A percentile compares a stretch with the other conserved stretches of the same genome.
Conservation (phyloP, 2,797 vertebrate genomes). For the Streptopelia turtur region DNA sequence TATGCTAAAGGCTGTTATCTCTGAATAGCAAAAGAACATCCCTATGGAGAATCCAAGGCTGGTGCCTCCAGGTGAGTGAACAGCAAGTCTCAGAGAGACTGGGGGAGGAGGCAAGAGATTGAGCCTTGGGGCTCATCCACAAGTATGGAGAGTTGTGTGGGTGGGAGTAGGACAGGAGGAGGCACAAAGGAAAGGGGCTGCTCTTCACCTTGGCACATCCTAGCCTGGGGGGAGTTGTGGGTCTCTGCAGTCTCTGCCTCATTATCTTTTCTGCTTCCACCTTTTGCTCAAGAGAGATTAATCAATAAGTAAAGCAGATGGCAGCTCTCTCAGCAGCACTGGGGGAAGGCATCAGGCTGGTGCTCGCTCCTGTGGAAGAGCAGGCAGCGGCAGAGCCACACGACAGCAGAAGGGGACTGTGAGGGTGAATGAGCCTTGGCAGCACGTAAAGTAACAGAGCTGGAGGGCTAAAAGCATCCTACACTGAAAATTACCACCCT, state of each 20-base stretch:
- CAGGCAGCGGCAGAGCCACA: not conserved
- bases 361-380: not conserved
- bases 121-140: accelerated
- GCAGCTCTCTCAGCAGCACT: not conserved
- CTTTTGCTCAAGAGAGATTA: not conserved
- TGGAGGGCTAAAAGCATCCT: not conserved
- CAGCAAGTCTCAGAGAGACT: not conserved
- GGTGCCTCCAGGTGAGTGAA: not conserved
- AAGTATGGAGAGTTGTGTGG: not conserved
- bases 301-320: not conserved
- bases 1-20: not conserved
- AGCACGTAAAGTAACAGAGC: not conserved
- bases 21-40: not conserved
- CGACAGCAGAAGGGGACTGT: not conserved
- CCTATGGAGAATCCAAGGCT: not conserved
- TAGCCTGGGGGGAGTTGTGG: not conserved
- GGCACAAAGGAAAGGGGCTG: not conserved
- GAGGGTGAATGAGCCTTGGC: not conserved
- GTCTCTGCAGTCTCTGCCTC: not conserved
- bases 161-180: not conserved
- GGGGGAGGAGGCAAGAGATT: not conserved
- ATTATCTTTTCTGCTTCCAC: not conserved
- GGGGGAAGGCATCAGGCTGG: not conserved
- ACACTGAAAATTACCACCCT: not conserved
- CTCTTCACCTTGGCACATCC: not conserved